phyloP scores from a whole-genome alignment of 2,113 vertebrate species.

The Danionella cerebrum region DNA sequence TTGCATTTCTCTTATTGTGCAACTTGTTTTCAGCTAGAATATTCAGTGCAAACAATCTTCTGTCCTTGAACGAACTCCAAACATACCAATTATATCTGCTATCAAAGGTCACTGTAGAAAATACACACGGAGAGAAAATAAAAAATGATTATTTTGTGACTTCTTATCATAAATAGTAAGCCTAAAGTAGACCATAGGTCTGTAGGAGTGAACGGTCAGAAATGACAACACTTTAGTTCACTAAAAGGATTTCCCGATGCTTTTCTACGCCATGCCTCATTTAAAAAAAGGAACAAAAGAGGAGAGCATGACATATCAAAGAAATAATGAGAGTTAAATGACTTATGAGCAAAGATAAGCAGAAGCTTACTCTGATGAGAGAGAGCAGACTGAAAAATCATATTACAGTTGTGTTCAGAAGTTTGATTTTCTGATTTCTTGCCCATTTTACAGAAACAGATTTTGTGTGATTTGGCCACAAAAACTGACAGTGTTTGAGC shows the following conservation, averaged over 20 bases:
- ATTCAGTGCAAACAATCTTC: neutral
- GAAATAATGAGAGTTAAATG: slow-evolving; percentile 1
- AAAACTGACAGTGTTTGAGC: no score
- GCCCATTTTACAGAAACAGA: no score
- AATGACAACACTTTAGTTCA: no score
- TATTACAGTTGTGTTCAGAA: no score
- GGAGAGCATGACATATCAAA: no score
- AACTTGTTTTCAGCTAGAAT: neutral
- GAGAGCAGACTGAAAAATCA: no score
- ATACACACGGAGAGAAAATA: neutral
- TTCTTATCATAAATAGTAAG: neutral
- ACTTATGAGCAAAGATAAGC: neutral
- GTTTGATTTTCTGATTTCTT: no score
- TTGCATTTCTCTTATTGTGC: no score
- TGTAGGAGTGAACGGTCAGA: neutral
- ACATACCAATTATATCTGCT: neutral
- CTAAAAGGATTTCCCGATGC: no score
- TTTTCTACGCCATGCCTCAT: no score
- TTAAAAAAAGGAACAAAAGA: no score
- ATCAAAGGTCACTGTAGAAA: neutral
- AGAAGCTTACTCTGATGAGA: neutral
- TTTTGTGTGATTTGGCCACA: no score
- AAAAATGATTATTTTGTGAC: neutral
- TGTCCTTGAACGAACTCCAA: slow-evolving; percentile 1
- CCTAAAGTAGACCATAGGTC: neutral